These are phyloP conservation scores for Pseudolycoriella hygida DNA, from an alignment of 2,888 invertebrate species.

Conservation along the genomic window DNA sequence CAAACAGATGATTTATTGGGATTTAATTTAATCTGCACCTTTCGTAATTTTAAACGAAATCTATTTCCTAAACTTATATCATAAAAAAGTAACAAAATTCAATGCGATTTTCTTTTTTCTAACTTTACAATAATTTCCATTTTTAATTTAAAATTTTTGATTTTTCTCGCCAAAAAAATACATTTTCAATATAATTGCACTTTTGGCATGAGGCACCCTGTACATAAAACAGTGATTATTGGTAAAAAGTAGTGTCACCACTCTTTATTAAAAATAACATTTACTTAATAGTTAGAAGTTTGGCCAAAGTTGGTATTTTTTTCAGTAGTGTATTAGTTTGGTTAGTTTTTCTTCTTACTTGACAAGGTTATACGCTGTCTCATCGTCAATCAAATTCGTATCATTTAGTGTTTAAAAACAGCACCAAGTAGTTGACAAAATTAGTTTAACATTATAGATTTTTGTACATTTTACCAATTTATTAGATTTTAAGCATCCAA, in stretches of 20 bases:
- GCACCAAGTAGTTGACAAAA: too few species aligned
- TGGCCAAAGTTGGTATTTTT: too few species aligned
- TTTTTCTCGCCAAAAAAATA: constrained; percentile 6
- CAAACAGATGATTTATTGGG: not conserved
- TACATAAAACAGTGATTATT: constrained; percentile 1
- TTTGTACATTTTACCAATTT: too few species aligned
- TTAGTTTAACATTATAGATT: too few species aligned
- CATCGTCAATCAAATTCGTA: too few species aligned
- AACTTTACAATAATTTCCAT: not conserved
- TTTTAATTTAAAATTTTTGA: not conserved
- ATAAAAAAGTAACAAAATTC: not conserved
- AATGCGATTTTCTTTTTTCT: not conserved
- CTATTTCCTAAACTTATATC: not conserved
- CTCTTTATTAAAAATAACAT: not conserved
- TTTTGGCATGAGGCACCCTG: constrained; percentile 29
- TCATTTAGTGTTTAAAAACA: too few species aligned
- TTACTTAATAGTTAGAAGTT: not conserved
- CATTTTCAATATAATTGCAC: constrained; percentile 25
- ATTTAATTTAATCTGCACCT: not conserved
- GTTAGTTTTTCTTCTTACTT: too few species aligned
- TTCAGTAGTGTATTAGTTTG: too few species aligned
- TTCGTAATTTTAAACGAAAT: too few species aligned
- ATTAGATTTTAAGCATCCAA: too few species aligned
- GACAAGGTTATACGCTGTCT: too few species aligned
- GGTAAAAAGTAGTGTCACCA: not conserved